These are phyloP conservation scores for Mesorhabditis belari DNA, from an alignment of 2,888 invertebrate genomes.

Conservation along the genomic window DNA sequence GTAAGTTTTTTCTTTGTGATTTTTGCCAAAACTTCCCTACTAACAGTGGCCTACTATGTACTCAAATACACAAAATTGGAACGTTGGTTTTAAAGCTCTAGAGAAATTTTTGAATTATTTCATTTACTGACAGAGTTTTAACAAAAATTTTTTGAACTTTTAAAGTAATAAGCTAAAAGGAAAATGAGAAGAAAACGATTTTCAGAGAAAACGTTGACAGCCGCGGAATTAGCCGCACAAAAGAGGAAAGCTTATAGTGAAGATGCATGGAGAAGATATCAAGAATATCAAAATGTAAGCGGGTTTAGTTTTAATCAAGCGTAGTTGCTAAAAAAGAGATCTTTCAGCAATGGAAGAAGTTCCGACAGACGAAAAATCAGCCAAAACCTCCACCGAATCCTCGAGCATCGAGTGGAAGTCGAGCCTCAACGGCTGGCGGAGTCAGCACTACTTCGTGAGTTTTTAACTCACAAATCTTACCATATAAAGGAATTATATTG, in stretches of 20 bases:
- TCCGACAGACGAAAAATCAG: conserved; percentile 40
- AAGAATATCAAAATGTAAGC: conserved; percentile 47
- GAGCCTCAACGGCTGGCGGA: neutral
- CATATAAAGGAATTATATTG: neutral
- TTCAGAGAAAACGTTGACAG: conserved; percentile 30
- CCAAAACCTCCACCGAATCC: conserved; percentile 12
- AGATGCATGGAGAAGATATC: conserved; percentile 49
- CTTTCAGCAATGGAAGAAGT: conserved; percentile 49
- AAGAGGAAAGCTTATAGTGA: conserved; percentile 48
- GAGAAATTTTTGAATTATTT: neutral
- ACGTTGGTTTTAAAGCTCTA: neutral
- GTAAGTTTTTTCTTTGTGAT: neutral
- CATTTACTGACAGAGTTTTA: neutral
- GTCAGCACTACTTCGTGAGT: neutral
- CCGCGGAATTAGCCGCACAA: conserved; percentile 40
- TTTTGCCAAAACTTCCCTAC: neutral
- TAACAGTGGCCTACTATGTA: neutral
- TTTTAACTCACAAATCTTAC: neutral
- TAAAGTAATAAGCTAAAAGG: neutral
- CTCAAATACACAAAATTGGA: neutral
- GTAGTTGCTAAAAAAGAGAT: neutral
- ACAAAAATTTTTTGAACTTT: neutral
- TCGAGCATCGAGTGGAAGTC: neutral
- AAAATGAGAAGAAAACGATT: neutral
- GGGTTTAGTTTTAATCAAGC: neutral